Conservation (phyloP, 2,888 invertebrate genomes). For the Ophion costatus region DNA sequence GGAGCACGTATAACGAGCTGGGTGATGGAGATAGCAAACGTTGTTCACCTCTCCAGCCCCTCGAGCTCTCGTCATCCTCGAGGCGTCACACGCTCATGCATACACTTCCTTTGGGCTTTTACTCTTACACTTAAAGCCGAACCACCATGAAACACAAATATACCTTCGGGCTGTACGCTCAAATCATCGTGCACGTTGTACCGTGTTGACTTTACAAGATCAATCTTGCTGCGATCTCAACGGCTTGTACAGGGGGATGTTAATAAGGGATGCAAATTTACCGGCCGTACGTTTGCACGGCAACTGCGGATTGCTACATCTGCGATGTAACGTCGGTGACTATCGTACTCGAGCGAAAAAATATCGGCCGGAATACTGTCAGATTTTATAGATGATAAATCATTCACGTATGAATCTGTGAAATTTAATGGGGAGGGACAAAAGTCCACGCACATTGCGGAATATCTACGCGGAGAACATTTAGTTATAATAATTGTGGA, state of each 20-base stretch:
- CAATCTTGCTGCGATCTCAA: not conserved
- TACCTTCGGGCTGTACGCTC: not conserved
- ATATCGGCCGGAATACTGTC: no score
- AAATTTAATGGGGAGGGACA: no score
- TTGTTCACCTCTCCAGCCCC: slow-evolving; percentile 34
- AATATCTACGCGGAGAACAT: no score
- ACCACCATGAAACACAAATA: slow-evolving; percentile 18
- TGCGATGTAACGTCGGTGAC: no score
- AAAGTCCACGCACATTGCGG: no score
- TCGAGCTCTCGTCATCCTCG: slow-evolving; percentile 38
- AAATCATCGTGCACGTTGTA: slow-evolving; percentile 12
- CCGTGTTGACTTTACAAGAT: slow-evolving; percentile 6
- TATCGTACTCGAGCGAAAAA: no score
- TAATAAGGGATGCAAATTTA: no score
- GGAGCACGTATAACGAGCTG: slow-evolving; percentile 30
- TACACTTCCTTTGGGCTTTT: slow-evolving; percentile 26
- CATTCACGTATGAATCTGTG: no score
- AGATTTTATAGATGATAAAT: no score
- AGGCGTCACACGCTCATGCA: slow-evolving; percentile 25
- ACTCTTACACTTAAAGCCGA: slow-evolving; percentile 29
- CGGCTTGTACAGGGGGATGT: not conserved
- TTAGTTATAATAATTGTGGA: no score
- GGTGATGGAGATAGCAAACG: slow-evolving; percentile 50
- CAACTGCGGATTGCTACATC: no score
- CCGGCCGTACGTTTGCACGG: no score